Evolutionary conservation across 2,888 invertebrate species (phyloP).

Genomic region (Polylopha cassiicola): DNA sequence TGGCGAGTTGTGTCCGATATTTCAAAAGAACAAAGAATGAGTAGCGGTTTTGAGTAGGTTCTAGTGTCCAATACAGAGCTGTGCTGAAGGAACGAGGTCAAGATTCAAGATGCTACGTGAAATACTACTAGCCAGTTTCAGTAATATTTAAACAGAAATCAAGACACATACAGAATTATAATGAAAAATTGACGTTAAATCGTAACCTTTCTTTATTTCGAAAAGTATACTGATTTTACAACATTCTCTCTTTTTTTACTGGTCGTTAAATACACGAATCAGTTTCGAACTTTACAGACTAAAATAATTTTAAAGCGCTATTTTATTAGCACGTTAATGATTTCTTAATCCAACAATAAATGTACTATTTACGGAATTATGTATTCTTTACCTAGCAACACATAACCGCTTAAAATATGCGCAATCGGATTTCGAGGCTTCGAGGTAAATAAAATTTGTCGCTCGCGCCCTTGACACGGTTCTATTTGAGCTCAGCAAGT

Average conservation of each 20-base stretch:
- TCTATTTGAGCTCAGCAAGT: slow-evolving; percentile 18
- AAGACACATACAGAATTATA: slow-evolving; percentile 2
- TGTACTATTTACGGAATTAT: no score
- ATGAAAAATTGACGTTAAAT: not conserved
- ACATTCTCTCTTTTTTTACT: slow-evolving; percentile 13
- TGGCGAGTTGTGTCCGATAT: slow-evolving; percentile 1
- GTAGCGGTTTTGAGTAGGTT: slow-evolving; percentile 7
- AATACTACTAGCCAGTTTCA: slow-evolving; percentile 5
- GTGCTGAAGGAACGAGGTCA: slow-evolving; percentile 11
- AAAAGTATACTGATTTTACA: slow-evolving; percentile 11
- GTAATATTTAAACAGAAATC: slow-evolving; percentile 11
- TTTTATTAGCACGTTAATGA: slow-evolving; percentile 3
- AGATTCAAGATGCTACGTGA: slow-evolving; percentile 7
- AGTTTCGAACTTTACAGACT: slow-evolving; percentile 1
- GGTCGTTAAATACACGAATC: slow-evolving; percentile 14
- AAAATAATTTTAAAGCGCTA: slow-evolving; percentile 11
- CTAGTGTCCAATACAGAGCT: slow-evolving; percentile 4
- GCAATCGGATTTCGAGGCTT: slow-evolving; percentile 29
- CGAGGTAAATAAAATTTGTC: slow-evolving; percentile 34
- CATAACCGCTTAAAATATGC: slow-evolving; percentile 5
- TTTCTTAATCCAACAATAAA: no score
- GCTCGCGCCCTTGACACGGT: slow-evolving; percentile 35
- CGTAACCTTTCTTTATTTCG: not conserved
- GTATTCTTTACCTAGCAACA: no score
- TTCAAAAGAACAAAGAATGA: slow-evolving; percentile 13